Percentiles rank a stretch among this genome's conserved stretches.
These are phyloP conservation scores for Nineta flava DNA, from an alignment of 2,888 invertebrate genomes.

Conservation along the genomic window DNA sequence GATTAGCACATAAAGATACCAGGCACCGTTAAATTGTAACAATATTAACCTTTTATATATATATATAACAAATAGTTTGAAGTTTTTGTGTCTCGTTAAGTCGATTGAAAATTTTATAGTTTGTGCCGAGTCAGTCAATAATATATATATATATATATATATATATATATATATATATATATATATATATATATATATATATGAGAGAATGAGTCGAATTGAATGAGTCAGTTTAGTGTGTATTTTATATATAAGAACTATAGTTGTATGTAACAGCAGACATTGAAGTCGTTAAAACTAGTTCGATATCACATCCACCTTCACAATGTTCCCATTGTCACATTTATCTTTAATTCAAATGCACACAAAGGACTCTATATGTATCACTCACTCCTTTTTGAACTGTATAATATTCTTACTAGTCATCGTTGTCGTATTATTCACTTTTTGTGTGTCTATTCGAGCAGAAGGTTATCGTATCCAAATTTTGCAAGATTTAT, in stretches of 20 bases:
- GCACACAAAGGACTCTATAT: background rate
- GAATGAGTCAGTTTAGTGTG: background rate
- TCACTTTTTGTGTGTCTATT: too few species aligned
- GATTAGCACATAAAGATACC: too few species aligned
- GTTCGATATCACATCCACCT: background rate
- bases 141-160: background rate
- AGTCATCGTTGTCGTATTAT: too few species aligned
- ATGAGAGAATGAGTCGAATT: background rate
- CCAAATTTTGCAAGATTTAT: too few species aligned
- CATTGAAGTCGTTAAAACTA: background rate
- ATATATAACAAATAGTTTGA: too few species aligned
- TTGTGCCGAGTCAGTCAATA: background rate
- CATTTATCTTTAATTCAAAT: background rate
- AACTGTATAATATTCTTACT: too few species aligned
- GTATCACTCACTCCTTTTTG: too few species aligned
- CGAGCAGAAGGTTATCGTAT: too few species aligned
- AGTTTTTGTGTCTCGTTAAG: slow-evolving; percentile 2
- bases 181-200: too few species aligned
- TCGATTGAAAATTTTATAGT: slow-evolving; percentile 8
- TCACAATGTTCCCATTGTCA: background rate
- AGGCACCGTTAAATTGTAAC: too few species aligned
- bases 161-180: too few species aligned
- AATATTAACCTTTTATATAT: too few species aligned
- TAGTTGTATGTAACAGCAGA: background rate
- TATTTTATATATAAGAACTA: background rate